These are phyloP conservation scores for Amitus sp. DNA, from an alignment of 2,888 invertebrate species.

Conservation along the genomic window DNA sequence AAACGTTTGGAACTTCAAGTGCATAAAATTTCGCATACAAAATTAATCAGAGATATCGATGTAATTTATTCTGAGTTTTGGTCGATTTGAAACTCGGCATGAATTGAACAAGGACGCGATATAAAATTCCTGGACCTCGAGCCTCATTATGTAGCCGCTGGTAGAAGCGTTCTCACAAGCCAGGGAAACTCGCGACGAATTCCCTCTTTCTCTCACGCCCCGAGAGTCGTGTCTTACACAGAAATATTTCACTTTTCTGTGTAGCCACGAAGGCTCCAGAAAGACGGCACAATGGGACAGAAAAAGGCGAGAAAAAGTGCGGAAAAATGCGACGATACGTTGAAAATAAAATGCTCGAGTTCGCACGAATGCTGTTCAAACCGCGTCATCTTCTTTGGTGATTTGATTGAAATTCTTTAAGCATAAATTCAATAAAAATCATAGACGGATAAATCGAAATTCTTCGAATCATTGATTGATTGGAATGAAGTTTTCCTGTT, in stretches of 20 bases:
- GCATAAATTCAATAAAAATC: too few species aligned
- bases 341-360: conserved; percentile 34
- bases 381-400: too few species aligned
- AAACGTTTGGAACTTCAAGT: too few species aligned
- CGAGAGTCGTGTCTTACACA: conserved; percentile 53
- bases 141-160: conserved; percentile 47
- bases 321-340: conserved; percentile 31
- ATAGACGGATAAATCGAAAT: too few species aligned
- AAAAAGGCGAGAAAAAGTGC: conserved; percentile 22
- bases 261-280: conserved; percentile 36
- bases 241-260: conserved; percentile 58
- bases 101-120: conserved; percentile 37
- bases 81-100: conserved; percentile 30
- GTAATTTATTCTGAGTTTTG: too few species aligned
- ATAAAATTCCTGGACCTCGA: conserved; percentile 41
- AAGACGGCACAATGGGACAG: conserved; percentile 23
- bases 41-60: too few species aligned
- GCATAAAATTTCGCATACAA: too few species aligned
- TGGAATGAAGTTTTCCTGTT: too few species aligned
- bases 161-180: conserved; percentile 35
- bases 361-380: conserved; percentile 23
- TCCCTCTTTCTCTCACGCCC: conserved; percentile 16
- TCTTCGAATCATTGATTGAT: too few species aligned
- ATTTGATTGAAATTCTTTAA: too few species aligned
- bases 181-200: conserved; percentile 2